Conservation (phyloP, 1,140 invertebrate genomes). For the Megalopta genalis region DNA sequence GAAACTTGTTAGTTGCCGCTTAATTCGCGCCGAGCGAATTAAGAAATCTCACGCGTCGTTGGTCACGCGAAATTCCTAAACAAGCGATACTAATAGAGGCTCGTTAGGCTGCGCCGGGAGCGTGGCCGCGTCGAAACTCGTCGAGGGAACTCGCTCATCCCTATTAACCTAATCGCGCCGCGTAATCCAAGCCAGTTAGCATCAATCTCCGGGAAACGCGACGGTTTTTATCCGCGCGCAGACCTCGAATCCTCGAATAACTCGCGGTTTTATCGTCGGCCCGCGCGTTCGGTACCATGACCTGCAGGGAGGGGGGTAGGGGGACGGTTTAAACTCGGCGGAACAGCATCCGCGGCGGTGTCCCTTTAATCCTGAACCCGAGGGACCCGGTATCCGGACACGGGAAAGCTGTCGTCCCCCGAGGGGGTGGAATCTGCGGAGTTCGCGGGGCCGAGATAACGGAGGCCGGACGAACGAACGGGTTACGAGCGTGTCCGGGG, state of each 20-base stretch:
- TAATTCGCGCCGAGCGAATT: neutral
- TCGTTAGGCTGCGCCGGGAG: neutral
- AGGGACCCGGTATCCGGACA: conserved; percentile 48
- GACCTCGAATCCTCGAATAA: neutral
- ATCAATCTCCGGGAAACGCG: conserved; percentile 26
- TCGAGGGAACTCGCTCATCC: conserved; percentile 10
- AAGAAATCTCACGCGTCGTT: conserved; percentile 20
- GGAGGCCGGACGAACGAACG: conserved; percentile 22
- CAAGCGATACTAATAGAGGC: conserved; percentile 15
- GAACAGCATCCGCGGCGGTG: neutral
- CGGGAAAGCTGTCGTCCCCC: conserved; percentile 10
- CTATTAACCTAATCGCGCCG: conserved; percentile 30
- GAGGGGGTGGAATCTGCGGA: conserved; percentile 15
- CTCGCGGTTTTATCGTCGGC: neutral
- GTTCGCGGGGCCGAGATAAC: conserved; percentile 41
- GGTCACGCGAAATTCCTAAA: neutral
- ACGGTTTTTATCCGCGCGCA: neutral
- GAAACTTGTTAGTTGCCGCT: neutral
- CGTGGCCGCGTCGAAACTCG: neutral
- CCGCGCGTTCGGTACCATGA: too few relatives aligned
- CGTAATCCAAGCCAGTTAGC: conserved; percentile 33
- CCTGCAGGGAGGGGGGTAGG: too few relatives aligned
- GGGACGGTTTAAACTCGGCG: neutral
- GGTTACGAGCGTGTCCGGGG: conserved; percentile 9
- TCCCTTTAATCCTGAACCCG: neutral